Evolutionary conservation across 1,140 invertebrate species (phyloP).

Genomic region (Diuraphis noxia): DNA sequence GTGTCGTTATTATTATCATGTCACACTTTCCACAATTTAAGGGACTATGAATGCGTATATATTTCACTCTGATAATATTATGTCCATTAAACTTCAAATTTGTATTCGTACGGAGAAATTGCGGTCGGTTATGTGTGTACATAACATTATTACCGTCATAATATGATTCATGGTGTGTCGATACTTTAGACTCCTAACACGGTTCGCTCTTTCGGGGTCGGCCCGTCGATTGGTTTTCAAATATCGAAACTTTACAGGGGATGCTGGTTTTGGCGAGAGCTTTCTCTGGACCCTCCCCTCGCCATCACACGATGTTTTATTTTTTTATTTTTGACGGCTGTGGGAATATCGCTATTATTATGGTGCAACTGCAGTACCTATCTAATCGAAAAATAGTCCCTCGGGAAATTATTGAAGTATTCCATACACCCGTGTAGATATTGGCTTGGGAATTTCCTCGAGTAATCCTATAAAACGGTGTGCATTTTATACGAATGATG

Average conservation of each 20-base stretch:
- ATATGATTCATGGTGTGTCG: not conserved
- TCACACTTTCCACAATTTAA: too few relatives aligned
- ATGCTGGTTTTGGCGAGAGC: not conserved
- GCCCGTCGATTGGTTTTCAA: not conserved
- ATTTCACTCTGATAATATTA: too few relatives aligned
- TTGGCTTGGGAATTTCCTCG: not conserved
- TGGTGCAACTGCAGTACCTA: not conserved
- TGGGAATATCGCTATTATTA: not conserved
- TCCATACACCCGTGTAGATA: not conserved
- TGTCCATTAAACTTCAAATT: not conserved
- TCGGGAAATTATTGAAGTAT: slow-evolving; percentile 34
- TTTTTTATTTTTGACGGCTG: not conserved
- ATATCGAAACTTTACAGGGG: not conserved
- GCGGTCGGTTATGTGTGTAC: not conserved
- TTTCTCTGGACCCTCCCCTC: not conserved
- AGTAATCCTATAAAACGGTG: not conserved
- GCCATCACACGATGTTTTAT: not conserved
- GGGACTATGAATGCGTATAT: too few relatives aligned
- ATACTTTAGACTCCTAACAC: not conserved
- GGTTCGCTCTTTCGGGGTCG: not conserved
- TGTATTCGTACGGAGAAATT: not conserved
- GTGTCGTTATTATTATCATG: too few relatives aligned
- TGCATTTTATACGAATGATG: not conserved
- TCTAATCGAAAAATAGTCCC: slow-evolving; percentile 24
- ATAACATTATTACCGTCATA: not conserved